Evolutionary conservation across 2,113 vertebrate species (phyloP).

Genomic region (Cyanistes caeruleus): DNA sequence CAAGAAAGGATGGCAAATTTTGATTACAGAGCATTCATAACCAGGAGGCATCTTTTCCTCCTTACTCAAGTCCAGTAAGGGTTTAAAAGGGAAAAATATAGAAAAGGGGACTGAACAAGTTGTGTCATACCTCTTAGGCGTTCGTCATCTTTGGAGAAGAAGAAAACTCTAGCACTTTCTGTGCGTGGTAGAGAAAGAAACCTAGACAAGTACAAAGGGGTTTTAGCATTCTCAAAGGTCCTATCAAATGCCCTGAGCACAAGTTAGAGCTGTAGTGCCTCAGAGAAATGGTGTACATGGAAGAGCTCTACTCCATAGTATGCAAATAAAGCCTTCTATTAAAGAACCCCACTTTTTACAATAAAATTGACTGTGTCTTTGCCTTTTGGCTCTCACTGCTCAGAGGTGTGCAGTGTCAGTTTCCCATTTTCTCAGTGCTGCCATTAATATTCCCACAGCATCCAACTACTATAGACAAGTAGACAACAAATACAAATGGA

Average conservation of each 20-base stretch:
- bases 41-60: neutral
- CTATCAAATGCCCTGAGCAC: neutral
- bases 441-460: neutral
- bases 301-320: neutral
- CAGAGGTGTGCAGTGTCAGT: neutral
- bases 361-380: neutral
- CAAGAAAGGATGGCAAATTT: neutral
- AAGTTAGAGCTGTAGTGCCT: neutral
- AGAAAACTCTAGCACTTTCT: neutral
- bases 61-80: neutral
- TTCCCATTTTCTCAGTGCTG: neutral
- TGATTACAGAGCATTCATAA: neutral
- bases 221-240: neutral
- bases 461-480: neutral
- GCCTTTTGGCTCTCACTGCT: neutral
- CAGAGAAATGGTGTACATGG: neutral
- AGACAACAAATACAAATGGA: neutral
- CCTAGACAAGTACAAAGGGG: neutral
- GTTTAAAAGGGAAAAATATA: neutral
- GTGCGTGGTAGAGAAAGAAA: neutral
- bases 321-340: neutral
- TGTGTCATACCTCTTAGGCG: neutral
- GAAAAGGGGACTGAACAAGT: rapidly evolving
- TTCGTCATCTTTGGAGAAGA: neutral
- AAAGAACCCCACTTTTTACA: neutral